Percentiles rank a stretch among this genome's conserved stretches.
These are phyloP conservation scores for Plectrocnemia conspersa DNA, from an alignment of 1,140 invertebrate species.

Conservation along the genomic window DNA sequence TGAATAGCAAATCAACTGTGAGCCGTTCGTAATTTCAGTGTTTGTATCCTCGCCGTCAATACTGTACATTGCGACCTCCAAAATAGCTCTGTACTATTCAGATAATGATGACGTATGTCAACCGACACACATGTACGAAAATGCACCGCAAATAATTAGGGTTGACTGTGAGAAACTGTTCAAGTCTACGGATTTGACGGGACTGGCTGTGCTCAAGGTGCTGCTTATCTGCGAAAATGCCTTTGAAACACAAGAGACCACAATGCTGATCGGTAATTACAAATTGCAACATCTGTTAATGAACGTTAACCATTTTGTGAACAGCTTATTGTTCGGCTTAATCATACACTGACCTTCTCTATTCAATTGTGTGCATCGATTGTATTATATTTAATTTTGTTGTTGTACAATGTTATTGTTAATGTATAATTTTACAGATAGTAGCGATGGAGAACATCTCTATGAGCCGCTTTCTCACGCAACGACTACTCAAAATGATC, in stretches of 20 bases:
- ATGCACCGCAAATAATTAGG: constrained; percentile 37
- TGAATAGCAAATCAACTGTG: no score
- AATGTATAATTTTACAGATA: constrained; percentile 41
- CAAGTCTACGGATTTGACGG: constrained; percentile 36
- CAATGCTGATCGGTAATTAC: constrained; percentile 47
- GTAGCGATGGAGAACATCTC: constrained; percentile 55
- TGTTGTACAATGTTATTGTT: no score
- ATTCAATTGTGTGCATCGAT: background rate
- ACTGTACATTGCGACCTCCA: constrained; percentile 47
- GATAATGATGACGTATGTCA: constrained; percentile 42
- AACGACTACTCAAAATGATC: constrained; percentile 12
- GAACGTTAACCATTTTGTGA: no score
- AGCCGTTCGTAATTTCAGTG: constrained; percentile 45
- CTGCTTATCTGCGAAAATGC: constrained; percentile 39
- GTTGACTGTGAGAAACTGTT: constrained; percentile 38
- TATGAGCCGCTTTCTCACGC: constrained; percentile 53
- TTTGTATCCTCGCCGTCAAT: constrained; percentile 47
- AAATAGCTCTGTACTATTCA: constrained; percentile 45
- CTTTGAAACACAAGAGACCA: constrained; percentile 46
- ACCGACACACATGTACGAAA: constrained; percentile 24
- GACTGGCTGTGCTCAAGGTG: constrained; percentile 44
- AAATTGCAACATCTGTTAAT: background rate
- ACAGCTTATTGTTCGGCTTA: no score
- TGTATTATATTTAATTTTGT: constrained; percentile 5
- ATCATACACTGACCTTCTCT: no score